Percentiles rank a stretch among this genome's conserved stretches.
phyloP scores from a whole-genome alignment of 2,113 vertebrate genomes.

The Natator depressus region DNA sequence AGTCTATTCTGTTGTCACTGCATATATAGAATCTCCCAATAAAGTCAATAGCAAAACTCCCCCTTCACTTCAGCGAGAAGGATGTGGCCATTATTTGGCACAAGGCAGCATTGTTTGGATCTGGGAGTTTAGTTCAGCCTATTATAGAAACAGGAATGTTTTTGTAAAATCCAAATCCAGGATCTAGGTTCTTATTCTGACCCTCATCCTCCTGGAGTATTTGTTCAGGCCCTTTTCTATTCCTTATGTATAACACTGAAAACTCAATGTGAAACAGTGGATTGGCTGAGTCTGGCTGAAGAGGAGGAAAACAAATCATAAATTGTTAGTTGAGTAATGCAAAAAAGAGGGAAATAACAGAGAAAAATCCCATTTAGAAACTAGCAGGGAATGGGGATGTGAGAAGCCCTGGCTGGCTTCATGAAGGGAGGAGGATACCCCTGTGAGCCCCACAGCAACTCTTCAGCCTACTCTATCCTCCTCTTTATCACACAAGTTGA shows the following conservation, averaged over 20 bases:
- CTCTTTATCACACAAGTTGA: background rate
- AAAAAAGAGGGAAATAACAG: background rate
- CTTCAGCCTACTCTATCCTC: background rate
- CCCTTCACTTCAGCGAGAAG: too few species aligned
- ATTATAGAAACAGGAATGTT: background rate
- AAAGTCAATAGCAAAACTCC: too few species aligned
- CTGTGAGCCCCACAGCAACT: background rate
- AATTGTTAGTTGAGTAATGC: background rate
- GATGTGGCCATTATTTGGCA: too few species aligned
- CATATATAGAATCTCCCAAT: too few species aligned
- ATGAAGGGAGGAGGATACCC: background rate
- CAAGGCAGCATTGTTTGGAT: background rate
- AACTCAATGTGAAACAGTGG: background rate
- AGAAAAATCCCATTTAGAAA: conserved; percentile 18
- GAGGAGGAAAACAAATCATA: background rate
- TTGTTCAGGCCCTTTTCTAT: background rate
- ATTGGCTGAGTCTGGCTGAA: background rate
- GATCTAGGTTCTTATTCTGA: background rate
- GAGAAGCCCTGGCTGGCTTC: too few species aligned
- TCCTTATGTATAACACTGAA: background rate
- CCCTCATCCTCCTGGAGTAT: background rate
- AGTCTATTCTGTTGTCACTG: too few species aligned
- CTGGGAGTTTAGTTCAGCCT: background rate
- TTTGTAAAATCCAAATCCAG: background rate
- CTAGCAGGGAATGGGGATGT: too few species aligned